Conservation (phyloP, 2,113 vertebrate species). For the Propithecus coquereli region DNA sequence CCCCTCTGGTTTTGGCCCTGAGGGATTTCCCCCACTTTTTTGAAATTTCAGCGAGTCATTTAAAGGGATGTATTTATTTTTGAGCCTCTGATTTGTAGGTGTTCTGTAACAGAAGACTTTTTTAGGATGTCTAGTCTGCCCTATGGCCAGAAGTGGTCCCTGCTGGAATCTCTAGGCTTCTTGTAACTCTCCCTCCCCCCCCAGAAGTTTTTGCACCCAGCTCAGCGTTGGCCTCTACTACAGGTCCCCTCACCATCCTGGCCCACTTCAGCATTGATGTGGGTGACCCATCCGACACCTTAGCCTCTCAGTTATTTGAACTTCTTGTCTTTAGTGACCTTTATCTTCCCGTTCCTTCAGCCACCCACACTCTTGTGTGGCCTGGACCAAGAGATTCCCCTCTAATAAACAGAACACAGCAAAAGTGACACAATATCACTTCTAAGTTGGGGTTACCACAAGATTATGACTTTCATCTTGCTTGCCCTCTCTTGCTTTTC, state of each 20-base stretch:
- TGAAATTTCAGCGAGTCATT: neutral
- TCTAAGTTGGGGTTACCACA: neutral
- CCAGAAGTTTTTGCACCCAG: neutral
- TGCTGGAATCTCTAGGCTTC: neutral
- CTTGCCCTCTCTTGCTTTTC: neutral
- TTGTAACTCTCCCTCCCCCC: neutral
- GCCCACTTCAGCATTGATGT: neutral
- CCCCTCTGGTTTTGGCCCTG: neutral
- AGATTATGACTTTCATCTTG: neutral
- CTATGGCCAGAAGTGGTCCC: neutral
- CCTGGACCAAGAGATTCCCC: neutral
- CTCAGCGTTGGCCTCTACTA: neutral
- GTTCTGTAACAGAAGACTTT: neutral
- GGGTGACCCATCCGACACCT: neutral
- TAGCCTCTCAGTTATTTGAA: neutral
- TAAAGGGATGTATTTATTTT: neutral
- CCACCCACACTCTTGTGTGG: accelerated
- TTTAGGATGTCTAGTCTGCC: neutral
- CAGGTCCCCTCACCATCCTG: neutral
- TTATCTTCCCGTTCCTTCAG: neutral
- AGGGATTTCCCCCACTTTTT: neutral
- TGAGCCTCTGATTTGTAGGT: neutral
- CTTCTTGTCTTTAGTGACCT: neutral
- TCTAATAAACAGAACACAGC: neutral
- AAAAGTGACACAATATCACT: neutral